phyloP scores from a whole-genome alignment of 1,140 invertebrate genomes.

The Cherax quadricarinatus region DNA sequence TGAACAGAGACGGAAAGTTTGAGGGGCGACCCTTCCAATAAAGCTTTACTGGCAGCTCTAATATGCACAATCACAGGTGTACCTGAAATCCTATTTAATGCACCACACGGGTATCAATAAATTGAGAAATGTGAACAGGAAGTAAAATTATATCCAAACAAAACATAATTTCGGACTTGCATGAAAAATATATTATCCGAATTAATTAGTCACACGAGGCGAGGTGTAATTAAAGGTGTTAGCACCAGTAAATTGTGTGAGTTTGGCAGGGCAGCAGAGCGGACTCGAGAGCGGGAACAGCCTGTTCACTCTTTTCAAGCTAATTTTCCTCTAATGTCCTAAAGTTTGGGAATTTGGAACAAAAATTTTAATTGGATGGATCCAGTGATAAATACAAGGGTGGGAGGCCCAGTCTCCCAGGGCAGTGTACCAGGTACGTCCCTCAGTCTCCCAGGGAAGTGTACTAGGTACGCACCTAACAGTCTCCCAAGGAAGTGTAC shows the following conservation, averaged over 20 bases:
- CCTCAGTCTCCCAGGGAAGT: neutral
- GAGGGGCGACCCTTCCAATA: too few relatives aligned
- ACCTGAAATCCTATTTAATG: too few relatives aligned
- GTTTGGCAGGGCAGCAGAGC: neutral
- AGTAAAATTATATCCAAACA: neutral
- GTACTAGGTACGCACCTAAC: neutral
- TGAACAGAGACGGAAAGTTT: too few relatives aligned
- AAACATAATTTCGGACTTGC: neutral
- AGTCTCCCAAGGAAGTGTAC: neutral
- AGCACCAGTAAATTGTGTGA: neutral
- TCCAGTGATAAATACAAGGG: neutral
- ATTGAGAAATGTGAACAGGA: neutral
- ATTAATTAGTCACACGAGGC: neutral
- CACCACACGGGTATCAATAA: too few relatives aligned
- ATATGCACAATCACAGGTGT: too few relatives aligned
- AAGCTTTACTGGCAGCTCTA: too few relatives aligned
- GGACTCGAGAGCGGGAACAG: neutral
- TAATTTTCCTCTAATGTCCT: neutral
- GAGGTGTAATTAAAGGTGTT: neutral
- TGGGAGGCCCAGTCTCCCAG: neutral
- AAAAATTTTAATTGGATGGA: constrained; percentile 17
- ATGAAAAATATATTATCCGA: neutral
- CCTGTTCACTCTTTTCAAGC: neutral
- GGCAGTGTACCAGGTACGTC: neutral
- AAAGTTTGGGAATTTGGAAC: constrained; percentile 6